These are phyloP conservation scores for Lasioglossum morio DNA, from an alignment of 2,888 invertebrate genomes.

Conservation along the genomic window DNA sequence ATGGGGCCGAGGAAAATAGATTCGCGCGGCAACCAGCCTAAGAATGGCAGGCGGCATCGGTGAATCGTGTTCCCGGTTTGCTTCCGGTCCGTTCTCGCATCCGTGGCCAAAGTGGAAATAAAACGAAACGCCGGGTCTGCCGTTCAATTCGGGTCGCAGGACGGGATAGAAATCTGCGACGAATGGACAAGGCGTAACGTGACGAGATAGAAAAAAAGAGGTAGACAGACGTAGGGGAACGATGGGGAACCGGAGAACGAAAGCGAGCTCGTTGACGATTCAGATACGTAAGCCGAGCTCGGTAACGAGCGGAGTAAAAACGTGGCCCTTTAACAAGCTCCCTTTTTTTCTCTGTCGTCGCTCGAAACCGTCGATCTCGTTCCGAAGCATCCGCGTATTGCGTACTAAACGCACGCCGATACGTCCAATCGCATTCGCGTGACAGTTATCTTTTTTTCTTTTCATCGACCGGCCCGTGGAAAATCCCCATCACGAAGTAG, in stretches of 20 bases:
- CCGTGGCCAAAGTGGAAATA: constrained; percentile 57
- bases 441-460: not conserved
- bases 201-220: not conserved
- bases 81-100: constrained; percentile 8
- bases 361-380: constrained; percentile 12
- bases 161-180: constrained; percentile 64
- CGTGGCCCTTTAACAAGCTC: constrained; percentile 41
- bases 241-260: constrained; percentile 22
- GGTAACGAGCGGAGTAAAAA: constrained; percentile 49
- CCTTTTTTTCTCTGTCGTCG: constrained; percentile 35
- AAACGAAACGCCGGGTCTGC: constrained; percentile 52
- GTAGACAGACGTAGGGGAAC: not conserved
- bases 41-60: constrained; percentile 18
- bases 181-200: constrained; percentile 13
- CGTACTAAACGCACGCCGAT: not conserved
- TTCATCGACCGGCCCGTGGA: too few species aligned
- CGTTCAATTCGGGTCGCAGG: constrained; percentile 68
- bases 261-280: constrained; percentile 32
- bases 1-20: constrained; percentile 21
- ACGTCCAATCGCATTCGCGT: not conserved
- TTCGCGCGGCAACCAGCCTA: constrained; percentile 49
- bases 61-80: constrained; percentile 38
- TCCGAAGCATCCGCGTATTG: not conserved
- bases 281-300: constrained; percentile 44
- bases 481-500: not conserved